These are phyloP conservation scores for Elmis aenea DNA, from an alignment of 2,888 invertebrate genomes.

Conservation along the genomic window DNA sequence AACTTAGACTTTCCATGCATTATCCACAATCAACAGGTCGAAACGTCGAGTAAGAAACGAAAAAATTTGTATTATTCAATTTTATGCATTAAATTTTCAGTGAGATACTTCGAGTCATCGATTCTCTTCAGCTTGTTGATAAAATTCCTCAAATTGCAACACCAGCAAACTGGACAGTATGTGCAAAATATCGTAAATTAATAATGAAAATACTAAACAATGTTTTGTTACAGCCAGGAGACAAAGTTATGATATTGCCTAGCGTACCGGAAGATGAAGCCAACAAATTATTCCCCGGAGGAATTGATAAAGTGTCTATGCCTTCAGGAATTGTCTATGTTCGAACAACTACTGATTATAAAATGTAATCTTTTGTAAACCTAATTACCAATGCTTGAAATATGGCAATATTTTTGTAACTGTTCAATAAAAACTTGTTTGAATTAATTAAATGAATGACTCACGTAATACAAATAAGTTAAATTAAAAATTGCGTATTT, in stretches of 20 bases:
- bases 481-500: too few relatives aligned
- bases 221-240: slow-evolving; percentile 64
- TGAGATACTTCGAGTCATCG: slow-evolving; percentile 78
- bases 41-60: slow-evolving; percentile 69
- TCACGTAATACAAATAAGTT: too few relatives aligned
- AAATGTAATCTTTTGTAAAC: slow-evolving; percentile 24
- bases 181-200: too few relatives aligned
- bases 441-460: too few relatives aligned
- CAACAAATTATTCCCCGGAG: slow-evolving; percentile 62
- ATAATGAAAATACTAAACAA: too few relatives aligned
- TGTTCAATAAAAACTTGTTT: too few relatives aligned
- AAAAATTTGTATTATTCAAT: slow-evolving; percentile 1
- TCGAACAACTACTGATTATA: slow-evolving; percentile 65
- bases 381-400: too few relatives aligned
- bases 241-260: slow-evolving; percentile 77
- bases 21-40: slow-evolving; percentile 84
- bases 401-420: too few relatives aligned
- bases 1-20: slow-evolving; percentile 71
- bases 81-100: slow-evolving; percentile 46
- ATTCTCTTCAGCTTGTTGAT: slow-evolving; percentile 75
- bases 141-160: slow-evolving; percentile 53
- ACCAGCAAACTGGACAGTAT: slow-evolving; percentile 40
- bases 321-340: slow-evolving; percentile 75
- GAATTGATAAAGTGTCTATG: slow-evolving; percentile 61
- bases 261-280: slow-evolving; percentile 62